These are phyloP conservation scores for Drosophila triauraria DNA, from an alignment of 1,140 invertebrate genomes.

Conservation along the genomic window DNA sequence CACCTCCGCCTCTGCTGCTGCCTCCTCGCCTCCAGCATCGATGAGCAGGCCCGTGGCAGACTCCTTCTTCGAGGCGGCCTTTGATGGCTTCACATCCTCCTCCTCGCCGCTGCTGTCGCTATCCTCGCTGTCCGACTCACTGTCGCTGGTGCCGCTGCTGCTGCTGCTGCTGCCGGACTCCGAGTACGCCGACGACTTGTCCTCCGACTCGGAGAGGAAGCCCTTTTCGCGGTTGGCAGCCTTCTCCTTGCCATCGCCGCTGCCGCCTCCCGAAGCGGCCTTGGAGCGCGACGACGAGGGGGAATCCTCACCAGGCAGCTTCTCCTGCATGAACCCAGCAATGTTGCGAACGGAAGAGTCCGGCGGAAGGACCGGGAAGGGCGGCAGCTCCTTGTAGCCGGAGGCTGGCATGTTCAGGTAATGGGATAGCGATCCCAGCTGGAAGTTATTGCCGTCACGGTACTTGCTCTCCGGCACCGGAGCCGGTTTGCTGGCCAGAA, in stretches of 20 bases:
- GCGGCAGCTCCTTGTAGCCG: slow-evolving; percentile 95
- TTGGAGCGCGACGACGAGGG: slow-evolving; percentile 14
- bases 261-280: slow-evolving; percentile 9
- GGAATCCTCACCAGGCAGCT: slow-evolving; percentile 45
- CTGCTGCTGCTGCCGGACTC: slow-evolving; percentile 58
- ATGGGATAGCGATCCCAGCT: slow-evolving; percentile 98
- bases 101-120: slow-evolving; percentile 56
- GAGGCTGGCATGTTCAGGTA: slow-evolving; percentile 94
- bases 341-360: slow-evolving; percentile 93
- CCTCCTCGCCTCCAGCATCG: slow-evolving; percentile 23
- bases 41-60: slow-evolving; percentile 24
- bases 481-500: slow-evolving; percentile 96
- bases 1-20: neutral
- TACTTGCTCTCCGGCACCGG: slow-evolving; percentile 91
- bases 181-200: slow-evolving; percentile 68
- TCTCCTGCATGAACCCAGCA: slow-evolving; percentile 85
- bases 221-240: slow-evolving; percentile 57
- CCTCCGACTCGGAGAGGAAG: slow-evolving; percentile 82
- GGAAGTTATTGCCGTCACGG: slow-evolving; percentile 93
- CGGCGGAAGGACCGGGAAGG: slow-evolving; percentile 92
- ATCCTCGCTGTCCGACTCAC: slow-evolving; percentile 58
- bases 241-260: slow-evolving; percentile 34
- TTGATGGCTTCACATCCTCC: slow-evolving; percentile 24
- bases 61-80: slow-evolving; percentile 24
- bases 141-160: slow-evolving; percentile 60